Evolutionary conservation across 2,113 vertebrate species (phyloP).

Genomic region (Dasyurus viverrinus): DNA sequence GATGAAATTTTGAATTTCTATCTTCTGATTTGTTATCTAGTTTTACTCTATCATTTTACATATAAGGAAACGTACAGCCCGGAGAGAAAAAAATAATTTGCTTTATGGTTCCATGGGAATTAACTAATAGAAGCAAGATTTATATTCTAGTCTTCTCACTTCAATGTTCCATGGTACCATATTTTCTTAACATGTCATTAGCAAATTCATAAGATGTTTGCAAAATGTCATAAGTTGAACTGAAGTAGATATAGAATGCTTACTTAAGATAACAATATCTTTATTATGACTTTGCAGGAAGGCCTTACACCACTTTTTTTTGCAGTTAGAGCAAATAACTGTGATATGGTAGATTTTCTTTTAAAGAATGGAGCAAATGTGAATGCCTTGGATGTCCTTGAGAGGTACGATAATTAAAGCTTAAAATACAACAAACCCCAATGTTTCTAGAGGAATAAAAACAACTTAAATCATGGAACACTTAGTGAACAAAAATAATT

Average conservation of each 20-base stretch:
- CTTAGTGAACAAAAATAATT: background rate
- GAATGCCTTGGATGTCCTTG: constrained; percentile 71
- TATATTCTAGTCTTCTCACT: too few species aligned
- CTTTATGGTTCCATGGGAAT: too few species aligned
- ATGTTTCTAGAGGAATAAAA: too few species aligned
- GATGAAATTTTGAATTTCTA: background rate
- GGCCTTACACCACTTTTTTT: constrained; percentile 88
- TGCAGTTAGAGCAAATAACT: constrained; percentile 88
- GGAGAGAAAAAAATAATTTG: too few species aligned
- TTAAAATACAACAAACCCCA: background rate
- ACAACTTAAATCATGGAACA: background rate
- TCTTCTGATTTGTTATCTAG: background rate
- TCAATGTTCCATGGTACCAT: background rate
- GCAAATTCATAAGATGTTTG: background rate
- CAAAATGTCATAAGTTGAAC: constrained; percentile 7
- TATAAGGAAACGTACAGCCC: background rate
- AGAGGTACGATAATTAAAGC: constrained; percentile 77
- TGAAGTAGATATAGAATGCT: constrained; percentile 3
- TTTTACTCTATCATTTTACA: background rate
- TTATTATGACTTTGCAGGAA: constrained; percentile 83
- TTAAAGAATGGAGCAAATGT: constrained; percentile 79
- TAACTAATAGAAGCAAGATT: too few species aligned
- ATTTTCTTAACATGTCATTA: background rate
- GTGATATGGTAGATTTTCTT: constrained; percentile 87
- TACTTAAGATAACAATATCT: constrained; percentile 10